These are phyloP conservation scores for Tetragonula carbonaria DNA, from an alignment of 2,888 invertebrate genomes.

Conservation along the genomic window DNA sequence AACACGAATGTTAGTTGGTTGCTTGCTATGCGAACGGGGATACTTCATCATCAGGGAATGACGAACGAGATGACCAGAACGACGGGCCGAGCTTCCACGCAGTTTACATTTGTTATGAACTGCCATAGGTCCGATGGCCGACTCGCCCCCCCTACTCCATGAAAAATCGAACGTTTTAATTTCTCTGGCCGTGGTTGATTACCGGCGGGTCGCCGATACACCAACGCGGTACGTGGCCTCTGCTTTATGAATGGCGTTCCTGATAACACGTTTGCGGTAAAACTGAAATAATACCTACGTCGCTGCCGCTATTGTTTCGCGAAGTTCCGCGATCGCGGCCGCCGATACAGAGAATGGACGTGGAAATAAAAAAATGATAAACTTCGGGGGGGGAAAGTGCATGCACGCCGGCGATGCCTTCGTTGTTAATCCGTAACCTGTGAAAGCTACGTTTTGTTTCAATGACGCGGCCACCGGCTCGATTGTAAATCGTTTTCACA, in stretches of 20 bases:
- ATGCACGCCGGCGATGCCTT: constrained; percentile 12
- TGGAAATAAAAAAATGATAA: constrained; percentile 46
- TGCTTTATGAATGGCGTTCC: constrained; percentile 58
- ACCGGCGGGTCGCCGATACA: constrained; percentile 37
- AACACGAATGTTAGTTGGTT: constrained; percentile 1
- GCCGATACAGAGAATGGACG: constrained; percentile 51
- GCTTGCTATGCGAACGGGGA: constrained; percentile 42
- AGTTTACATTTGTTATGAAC: constrained; percentile 63
- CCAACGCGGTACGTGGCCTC: constrained; percentile 24
- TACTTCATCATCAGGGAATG: constrained; percentile 42
- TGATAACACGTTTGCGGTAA: constrained; percentile 56
- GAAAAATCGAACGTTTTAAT: constrained; percentile 64
- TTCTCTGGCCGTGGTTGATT: constrained; percentile 57
- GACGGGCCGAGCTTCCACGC: constrained; percentile 20
- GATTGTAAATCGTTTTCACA: constrained; percentile 9
- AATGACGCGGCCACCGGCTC: not conserved
- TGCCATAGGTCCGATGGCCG: not conserved
- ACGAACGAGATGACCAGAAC: constrained; percentile 16
- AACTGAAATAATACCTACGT: constrained; percentile 61
- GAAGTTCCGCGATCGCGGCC: constrained; percentile 49
- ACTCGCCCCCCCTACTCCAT: not conserved
- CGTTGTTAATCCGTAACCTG: constrained; percentile 29
- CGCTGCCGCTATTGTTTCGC: constrained; percentile 57
- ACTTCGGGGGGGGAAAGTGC: constrained; percentile 23
- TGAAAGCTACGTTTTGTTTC: constrained; percentile 6